Evolutionary conservation across 2,888 invertebrate species (phyloP).

Genomic region (Cryptophagus acutangulus): DNA sequence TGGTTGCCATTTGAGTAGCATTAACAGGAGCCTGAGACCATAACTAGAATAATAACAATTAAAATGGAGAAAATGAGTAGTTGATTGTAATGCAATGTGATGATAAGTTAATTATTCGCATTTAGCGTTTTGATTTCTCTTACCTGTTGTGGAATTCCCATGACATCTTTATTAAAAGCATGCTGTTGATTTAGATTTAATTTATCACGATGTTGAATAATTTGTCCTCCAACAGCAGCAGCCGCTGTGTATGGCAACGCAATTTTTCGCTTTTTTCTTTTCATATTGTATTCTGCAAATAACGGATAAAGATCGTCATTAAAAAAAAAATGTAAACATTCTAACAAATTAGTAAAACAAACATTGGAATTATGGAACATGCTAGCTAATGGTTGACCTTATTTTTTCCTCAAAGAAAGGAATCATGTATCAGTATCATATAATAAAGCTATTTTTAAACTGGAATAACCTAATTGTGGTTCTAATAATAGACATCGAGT

Average conservation of each 20-base stretch:
- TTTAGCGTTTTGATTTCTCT: no score
- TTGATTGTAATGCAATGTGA: neutral
- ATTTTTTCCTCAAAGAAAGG: conserved; percentile 10
- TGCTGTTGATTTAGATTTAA: conserved; percentile 50
- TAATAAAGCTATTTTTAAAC: conserved; percentile 18
- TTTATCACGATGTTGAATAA: conserved; percentile 62
- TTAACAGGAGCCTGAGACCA: conserved; percentile 35
- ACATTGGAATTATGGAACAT: no score
- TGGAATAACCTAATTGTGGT: conserved; percentile 16
- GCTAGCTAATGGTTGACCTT: conserved; percentile 14
- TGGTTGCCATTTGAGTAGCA: conserved; percentile 29
- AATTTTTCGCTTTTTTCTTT: conserved; percentile 61
- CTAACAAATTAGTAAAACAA: neutral
- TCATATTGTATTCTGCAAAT: conserved; percentile 53
- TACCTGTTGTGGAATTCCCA: conserved; percentile 42
- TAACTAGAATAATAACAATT: conserved; percentile 26
- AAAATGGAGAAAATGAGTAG: conserved; percentile 6
- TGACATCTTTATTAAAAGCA: conserved; percentile 39
- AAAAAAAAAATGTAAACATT: conserved; percentile 7
- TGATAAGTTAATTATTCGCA: no score
- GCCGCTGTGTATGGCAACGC: conserved; percentile 51
- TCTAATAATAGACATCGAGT: conserved; percentile 13
- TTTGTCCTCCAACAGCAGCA: conserved; percentile 61
- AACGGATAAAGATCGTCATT: conserved; percentile 15
- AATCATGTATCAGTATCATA: conserved; percentile 14